These are phyloP conservation scores for Scatophagus argus DNA, from an alignment of 2,113 vertebrate genomes.

Conservation along the genomic window DNA sequence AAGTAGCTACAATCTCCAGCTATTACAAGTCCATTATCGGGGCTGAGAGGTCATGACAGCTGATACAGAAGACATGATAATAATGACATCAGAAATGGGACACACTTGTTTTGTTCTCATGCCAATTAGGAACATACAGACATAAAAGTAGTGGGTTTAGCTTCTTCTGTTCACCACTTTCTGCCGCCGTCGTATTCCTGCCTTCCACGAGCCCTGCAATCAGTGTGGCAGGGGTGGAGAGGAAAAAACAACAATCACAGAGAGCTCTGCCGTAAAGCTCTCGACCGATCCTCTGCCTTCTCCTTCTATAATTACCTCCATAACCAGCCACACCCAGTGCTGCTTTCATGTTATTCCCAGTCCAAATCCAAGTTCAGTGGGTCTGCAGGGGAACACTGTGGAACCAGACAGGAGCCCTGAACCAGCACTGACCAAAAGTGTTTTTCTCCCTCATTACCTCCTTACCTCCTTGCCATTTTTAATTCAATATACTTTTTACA, in stretches of 20 bases:
- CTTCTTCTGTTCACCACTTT: conserved; percentile 25
- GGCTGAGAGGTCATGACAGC: conserved; percentile 27
- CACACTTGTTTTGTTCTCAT: conserved; percentile 32
- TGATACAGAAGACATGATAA: conserved; percentile 28
- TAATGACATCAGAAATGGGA: conserved; percentile 42
- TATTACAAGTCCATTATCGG: conserved; percentile 57
- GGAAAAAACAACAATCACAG: conserved; percentile 70
- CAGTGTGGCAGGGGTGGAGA: conserved; percentile 49
- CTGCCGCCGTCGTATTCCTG: conserved; percentile 12
- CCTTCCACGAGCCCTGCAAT: conserved; percentile 55
- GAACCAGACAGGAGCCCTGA: neutral
- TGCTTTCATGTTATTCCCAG: conserved; percentile 57
- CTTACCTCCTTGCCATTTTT: no score
- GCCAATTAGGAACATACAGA: conserved; percentile 26
- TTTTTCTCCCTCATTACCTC: no score
- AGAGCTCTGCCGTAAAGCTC: conserved; percentile 47
- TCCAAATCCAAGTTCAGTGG: conserved; percentile 5
- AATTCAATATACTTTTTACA: neutral
- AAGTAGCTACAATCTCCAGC: conserved; percentile 45
- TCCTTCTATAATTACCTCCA: conserved; percentile 71
- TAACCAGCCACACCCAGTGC: conserved; percentile 60
- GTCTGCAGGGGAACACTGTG: neutral
- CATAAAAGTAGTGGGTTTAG: neutral
- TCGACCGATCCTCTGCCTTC: conserved; percentile 40
- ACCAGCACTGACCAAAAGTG: neutral